A percentile compares a stretch with the other conserved stretches of the same genome.
These are phyloP conservation scores for Napeogenes inachia DNA, from an alignment of 2,888 invertebrate species.

Conservation along the genomic window DNA sequence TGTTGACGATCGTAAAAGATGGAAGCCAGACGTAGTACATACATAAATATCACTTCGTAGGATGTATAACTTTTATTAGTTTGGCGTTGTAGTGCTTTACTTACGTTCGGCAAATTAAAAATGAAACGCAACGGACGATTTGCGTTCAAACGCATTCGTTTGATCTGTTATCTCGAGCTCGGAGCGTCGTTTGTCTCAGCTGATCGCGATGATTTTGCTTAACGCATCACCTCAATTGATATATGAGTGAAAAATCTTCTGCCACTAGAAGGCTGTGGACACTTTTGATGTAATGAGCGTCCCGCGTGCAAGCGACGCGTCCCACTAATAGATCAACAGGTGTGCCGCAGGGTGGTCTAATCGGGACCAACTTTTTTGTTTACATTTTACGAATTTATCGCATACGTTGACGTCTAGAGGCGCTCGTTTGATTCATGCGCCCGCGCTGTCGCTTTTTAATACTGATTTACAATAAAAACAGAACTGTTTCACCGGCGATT, in stretches of 20 bases:
- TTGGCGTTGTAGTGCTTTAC: conserved; percentile 53
- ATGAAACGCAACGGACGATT: conserved; percentile 64
- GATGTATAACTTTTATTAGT: conserved; percentile 65
- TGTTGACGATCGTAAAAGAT: conserved; percentile 74
- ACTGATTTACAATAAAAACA: conserved; percentile 77
- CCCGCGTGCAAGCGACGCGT: conserved; percentile 38
- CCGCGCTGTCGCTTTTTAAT: conserved; percentile 74
- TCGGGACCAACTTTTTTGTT: conserved; percentile 62
- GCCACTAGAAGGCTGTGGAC: conserved; percentile 18
- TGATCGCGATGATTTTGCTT: conserved; percentile 59
- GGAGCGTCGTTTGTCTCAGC: conserved; percentile 44
- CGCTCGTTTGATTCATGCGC: conserved; percentile 71
- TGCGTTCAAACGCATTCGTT: conserved; percentile 55
- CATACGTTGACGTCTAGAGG: conserved; percentile 70
- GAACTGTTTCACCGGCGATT: conserved; percentile 72
- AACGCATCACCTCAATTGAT: conserved; percentile 64
- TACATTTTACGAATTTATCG: conserved; percentile 72
- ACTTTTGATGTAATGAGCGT: conserved; percentile 55
- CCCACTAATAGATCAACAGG: conserved; percentile 72
- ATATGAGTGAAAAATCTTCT: conserved; percentile 43
- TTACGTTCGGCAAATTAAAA: conserved; percentile 59
- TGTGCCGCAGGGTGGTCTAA: conserved; percentile 69
- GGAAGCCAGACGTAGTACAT: conserved; percentile 66
- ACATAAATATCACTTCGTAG: conserved; percentile 69
- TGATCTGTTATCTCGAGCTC: conserved; percentile 50